phyloP scores from a whole-genome alignment of 23 tunicate species.

The Botrylloides violaceus region DNA sequence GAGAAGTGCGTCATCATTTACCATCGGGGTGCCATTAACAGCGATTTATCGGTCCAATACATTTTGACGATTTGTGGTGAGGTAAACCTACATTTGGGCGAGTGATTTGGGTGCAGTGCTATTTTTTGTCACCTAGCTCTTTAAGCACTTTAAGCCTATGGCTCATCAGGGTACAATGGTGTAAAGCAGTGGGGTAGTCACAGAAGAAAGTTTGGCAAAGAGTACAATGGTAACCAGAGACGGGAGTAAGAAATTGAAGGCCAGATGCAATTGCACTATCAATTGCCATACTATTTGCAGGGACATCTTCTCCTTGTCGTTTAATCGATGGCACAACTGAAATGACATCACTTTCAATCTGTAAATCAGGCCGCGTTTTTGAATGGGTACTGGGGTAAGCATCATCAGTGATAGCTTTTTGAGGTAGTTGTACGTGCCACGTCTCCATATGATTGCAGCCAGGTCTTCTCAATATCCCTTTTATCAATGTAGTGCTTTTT shows the following conservation, averaged over 20 bases:
- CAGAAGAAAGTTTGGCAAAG: slow-evolving; percentile 3
- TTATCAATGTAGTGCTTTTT: neutral
- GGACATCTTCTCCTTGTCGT: neutral
- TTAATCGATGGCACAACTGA: slow-evolving; percentile 7
- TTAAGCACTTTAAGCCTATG: slow-evolving; percentile 10
- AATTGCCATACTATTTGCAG: neutral
- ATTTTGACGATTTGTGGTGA: no score
- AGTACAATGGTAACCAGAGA: slow-evolving; percentile 5
- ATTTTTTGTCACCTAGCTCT: neutral
- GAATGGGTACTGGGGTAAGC: neutral
- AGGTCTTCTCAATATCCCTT: neutral
- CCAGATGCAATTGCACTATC: slow-evolving; percentile 20
- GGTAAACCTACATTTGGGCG: no score
- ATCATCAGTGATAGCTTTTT: neutral
- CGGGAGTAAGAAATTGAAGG: neutral
- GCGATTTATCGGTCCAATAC: no score
- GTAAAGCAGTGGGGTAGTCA: slow-evolving; percentile 15
- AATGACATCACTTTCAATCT: neutral
- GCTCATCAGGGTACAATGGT: slow-evolving; percentile 9
- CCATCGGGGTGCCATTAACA: no score
- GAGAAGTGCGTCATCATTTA: no score
- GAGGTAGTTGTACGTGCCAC: no score
- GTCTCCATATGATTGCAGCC: neutral
- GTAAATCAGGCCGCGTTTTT: neutral
- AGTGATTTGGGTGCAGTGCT: no score